Evolutionary conservation across 2,888 invertebrate genomes (phyloP).

Genomic region (Megamerina dolium): DNA sequence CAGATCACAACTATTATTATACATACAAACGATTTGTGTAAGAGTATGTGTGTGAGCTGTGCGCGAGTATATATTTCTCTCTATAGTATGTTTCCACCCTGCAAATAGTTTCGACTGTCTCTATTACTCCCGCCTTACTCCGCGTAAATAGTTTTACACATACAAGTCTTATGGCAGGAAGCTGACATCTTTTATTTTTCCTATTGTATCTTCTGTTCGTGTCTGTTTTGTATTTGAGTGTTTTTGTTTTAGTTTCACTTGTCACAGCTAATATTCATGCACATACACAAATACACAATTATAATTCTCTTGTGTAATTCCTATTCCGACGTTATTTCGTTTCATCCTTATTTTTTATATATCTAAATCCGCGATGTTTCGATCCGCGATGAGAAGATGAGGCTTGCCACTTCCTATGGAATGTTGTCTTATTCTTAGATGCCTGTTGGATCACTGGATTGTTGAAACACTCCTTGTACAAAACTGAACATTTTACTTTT

Average conservation of each 20-base stretch:
- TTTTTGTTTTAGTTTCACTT: conserved; percentile 13
- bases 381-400: conserved; percentile 23
- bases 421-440: no score
- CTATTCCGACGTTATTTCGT: conserved; percentile 11
- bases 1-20: no score
- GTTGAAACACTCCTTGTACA: no score
- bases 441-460: no score
- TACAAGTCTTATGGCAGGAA: conserved; percentile 12
- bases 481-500: no score
- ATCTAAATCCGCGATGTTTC: conserved; percentile 30
- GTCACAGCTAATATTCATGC: background rate
- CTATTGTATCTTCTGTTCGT: conserved; percentile 11
- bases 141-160: conserved; percentile 14
- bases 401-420: no score
- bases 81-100: no score
- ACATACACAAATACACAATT: background rate
- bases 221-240: conserved; percentile 8
- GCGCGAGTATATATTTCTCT: no score
- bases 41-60: no score
- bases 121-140: conserved; percentile 5
- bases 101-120: conserved; percentile 5
- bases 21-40: no score
- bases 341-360: conserved; percentile 19
- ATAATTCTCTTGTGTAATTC: conserved; percentile 10
- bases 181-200: conserved; percentile 9